These are phyloP conservation scores for Martes martes DNA, from an alignment of 2,113 vertebrate species.

Conservation along the genomic window DNA sequence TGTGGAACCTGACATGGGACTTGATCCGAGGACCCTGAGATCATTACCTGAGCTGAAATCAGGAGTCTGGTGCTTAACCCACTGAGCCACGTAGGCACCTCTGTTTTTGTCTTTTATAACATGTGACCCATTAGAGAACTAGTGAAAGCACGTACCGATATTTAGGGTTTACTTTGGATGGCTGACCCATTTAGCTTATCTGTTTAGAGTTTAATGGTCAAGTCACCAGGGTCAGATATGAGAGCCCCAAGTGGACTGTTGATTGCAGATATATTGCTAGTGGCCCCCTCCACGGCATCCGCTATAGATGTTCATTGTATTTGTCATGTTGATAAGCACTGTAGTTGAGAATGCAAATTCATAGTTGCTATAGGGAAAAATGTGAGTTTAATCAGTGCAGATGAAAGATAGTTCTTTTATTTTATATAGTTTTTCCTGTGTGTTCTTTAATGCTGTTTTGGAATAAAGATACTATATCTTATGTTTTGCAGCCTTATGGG, in stretches of 20 bases:
- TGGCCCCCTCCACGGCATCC: not conserved
- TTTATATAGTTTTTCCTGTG: not conserved
- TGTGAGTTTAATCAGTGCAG: constrained; percentile 1
- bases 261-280: not conserved
- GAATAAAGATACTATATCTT: not conserved
- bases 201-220: not conserved
- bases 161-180: not conserved
- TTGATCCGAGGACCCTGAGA: not conserved
- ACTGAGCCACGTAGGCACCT: not conserved
- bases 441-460: constrained; percentile 4
- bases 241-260: not conserved
- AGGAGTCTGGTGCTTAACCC: not conserved
- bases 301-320: not conserved
- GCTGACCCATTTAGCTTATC: not conserved
- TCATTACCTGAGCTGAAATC: not conserved
- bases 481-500: constrained; percentile 25
- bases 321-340: not conserved
- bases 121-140: not conserved
- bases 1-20: not conserved
- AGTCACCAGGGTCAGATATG: not conserved
- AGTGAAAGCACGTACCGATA: not conserved
- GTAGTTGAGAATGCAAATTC: not conserved
- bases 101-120: not conserved
- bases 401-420: not conserved
- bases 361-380: not conserved